These are phyloP conservation scores for Limnothrissa miodon DNA, from an alignment of 2,113 vertebrate species.

Conservation along the genomic window DNA sequence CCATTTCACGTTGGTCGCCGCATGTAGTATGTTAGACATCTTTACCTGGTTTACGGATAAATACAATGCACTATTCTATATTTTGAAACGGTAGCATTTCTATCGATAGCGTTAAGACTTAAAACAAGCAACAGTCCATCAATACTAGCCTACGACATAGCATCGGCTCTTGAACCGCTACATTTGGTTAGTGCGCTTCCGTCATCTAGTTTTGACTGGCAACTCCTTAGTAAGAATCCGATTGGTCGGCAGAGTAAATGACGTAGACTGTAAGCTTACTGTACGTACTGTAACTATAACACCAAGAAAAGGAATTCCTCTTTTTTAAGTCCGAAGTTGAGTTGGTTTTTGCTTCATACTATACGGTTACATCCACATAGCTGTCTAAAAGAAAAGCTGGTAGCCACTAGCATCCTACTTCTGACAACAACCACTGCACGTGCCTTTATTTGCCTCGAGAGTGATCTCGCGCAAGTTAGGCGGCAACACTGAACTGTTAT, in stretches of 20 bases:
- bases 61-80: constrained; percentile 29
- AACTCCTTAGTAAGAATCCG: constrained; percentile 47
- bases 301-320: background rate
- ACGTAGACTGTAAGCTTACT: background rate
- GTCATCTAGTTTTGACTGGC: constrained; percentile 41
- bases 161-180: constrained; percentile 52
- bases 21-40: constrained; percentile 85
- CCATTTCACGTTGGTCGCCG: constrained; percentile 78
- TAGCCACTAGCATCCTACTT: background rate
- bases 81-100: constrained; percentile 39
- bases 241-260: constrained; percentile 45
- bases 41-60: constrained; percentile 41
- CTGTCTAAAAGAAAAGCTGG: background rate
- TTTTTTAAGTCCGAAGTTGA: background rate
- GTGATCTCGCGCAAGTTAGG: background rate
- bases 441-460: background rate
- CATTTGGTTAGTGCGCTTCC: constrained; percentile 52
- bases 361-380: background rate
- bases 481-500: background rate
- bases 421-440: background rate
- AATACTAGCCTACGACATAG: constrained; percentile 7
- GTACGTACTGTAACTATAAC: background rate
- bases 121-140: constrained; percentile 11
- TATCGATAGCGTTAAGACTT: constrained; percentile 47
- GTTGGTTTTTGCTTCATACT: background rate